Conservation (phyloP, 2,888 invertebrate genomes). For the Stenodema calcarata region DNA sequence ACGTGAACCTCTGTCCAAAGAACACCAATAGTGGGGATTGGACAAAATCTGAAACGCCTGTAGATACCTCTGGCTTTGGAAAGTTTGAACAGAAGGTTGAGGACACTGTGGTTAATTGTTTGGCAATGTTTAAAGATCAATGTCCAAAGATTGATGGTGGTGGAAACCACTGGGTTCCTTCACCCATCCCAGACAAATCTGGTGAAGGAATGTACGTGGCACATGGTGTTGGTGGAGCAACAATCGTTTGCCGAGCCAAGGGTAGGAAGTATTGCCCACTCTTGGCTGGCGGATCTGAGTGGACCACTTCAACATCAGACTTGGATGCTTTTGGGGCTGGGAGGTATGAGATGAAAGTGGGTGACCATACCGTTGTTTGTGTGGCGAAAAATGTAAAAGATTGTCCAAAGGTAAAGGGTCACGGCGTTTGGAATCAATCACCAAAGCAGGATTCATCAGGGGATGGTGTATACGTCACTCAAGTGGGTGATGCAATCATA, state of each 20-base stretch:
- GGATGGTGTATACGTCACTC: not conserved
- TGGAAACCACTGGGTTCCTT: not conserved
- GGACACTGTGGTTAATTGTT: not conserved
- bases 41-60: not conserved
- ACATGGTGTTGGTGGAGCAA: not conserved
- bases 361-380: not conserved
- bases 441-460: not conserved
- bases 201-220: not conserved
- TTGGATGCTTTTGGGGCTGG: not conserved
- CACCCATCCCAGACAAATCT: not conserved
- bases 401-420: not conserved
- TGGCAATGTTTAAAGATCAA: not conserved
- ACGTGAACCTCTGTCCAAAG: not conserved
- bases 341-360: not conserved
- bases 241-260: not conserved
- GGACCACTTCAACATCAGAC: not conserved
- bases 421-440: not conserved
- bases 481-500: not conserved
- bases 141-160: not conserved
- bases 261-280: not conserved
- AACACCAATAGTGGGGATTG: not conserved
- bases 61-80: not conserved
- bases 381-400: not conserved
- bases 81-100: not conserved
- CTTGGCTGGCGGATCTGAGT: not conserved